Percentiles rank a stretch among this genome's conserved stretches.
phyloP scores from a whole-genome alignment of 2,888 invertebrate species.

The Caenorhabditis sp. region DNA sequence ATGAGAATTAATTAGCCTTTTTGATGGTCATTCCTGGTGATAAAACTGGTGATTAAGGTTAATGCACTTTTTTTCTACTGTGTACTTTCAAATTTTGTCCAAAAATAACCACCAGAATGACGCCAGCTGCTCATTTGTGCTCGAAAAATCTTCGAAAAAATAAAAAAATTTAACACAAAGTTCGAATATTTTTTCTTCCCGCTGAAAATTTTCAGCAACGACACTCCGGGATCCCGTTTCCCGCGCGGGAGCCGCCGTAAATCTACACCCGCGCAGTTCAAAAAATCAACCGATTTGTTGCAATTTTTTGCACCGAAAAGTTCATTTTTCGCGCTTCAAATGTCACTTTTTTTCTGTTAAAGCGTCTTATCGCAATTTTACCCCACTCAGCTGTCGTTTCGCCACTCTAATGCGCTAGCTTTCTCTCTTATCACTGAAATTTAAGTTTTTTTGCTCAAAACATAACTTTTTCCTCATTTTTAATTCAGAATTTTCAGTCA shows the following conservation, averaged over 20 bases:
- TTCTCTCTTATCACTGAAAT: background rate
- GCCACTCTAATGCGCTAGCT: constrained; percentile 12
- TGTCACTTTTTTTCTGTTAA: background rate
- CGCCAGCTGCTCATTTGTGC: no score
- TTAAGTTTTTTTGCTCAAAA: background rate
- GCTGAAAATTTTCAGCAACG: background rate
- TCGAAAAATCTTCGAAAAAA: background rate
- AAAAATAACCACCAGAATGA: no score
- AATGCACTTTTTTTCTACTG: no score
- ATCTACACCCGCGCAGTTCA: background rate
- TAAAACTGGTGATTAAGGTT: no score
- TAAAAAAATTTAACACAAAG: background rate
- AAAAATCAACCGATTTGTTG: background rate
- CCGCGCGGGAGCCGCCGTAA: constrained; percentile 1
- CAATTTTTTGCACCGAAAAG: background rate
- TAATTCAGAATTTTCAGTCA: background rate
- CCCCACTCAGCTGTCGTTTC: background rate
- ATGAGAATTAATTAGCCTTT: no score
- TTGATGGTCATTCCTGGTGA: no score
- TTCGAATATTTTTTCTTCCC: background rate
- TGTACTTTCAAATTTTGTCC: no score
- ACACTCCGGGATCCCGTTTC: constrained; percentile 17
- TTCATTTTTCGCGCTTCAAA: background rate
- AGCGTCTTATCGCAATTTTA: no score
- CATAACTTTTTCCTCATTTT: background rate